Conservation (phyloP, 2,797 vertebrate species). For the Betta splendens region DNA sequence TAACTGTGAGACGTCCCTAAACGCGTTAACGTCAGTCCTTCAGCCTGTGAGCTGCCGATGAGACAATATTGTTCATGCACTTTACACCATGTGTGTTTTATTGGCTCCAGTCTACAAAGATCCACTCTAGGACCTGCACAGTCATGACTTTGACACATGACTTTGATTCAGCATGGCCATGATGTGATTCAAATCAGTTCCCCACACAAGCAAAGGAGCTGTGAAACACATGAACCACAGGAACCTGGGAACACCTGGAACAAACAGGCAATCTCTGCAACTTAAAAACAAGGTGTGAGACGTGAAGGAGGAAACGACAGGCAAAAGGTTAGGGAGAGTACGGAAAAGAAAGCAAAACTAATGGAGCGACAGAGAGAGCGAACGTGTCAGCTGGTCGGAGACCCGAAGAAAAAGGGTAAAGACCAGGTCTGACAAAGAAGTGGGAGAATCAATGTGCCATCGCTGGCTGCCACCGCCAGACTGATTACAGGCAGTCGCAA, state of each 20-base stretch:
- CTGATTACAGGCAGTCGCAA: conserved; percentile 65
- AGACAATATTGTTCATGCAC: too few relatives aligned
- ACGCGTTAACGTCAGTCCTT: too few relatives aligned
- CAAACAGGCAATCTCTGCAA: too few relatives aligned
- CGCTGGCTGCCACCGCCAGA: conserved; percentile 39
- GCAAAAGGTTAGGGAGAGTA: conserved; percentile 28
- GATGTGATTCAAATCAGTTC: not conserved
- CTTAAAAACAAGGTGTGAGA: conserved; percentile 3
- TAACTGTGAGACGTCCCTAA: too few relatives aligned
- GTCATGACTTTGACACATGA: not conserved
- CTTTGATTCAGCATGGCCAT: not conserved
- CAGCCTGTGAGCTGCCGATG: too few relatives aligned
- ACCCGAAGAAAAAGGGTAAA: conserved; percentile 35
- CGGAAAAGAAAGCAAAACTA: conserved; percentile 40
- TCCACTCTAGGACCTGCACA: too few relatives aligned
- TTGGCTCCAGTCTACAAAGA: too few relatives aligned
- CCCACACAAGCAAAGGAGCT: not conserved
- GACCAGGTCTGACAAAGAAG: conserved; percentile 30
- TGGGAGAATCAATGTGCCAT: conserved; percentile 59
- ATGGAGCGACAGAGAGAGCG: conserved; percentile 42
- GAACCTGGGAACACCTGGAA: not conserved
- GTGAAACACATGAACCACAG: not conserved
- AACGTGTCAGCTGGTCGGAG: conserved; percentile 32
- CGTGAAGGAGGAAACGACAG: conserved; percentile 31
- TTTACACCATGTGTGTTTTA: too few relatives aligned